Conservation (phyloP, 2,888 invertebrate species). For the Bedellia somnulentella region DNA sequence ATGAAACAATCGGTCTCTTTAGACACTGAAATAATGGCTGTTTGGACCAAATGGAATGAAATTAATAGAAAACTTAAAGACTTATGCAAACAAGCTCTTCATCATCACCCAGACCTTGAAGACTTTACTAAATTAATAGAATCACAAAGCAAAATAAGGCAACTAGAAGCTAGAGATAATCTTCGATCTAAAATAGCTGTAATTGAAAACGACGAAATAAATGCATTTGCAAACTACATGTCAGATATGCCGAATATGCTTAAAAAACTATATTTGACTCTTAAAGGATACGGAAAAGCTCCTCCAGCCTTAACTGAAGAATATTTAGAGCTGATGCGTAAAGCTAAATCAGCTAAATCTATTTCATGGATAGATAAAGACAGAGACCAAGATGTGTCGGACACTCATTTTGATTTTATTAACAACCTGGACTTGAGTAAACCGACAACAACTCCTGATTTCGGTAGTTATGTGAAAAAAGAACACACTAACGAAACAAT, state of each 20-base stretch:
- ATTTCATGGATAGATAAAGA: slow-evolving; percentile 63
- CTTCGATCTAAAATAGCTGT: slow-evolving; percentile 26
- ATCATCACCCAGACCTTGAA: slow-evolving; percentile 23
- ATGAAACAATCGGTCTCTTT: slow-evolving; percentile 28
- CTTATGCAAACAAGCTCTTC: slow-evolving; percentile 22
- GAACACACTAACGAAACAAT: slow-evolving; percentile 15
- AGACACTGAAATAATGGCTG: slow-evolving; percentile 27
- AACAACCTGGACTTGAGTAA: slow-evolving; percentile 29
- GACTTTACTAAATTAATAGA: slow-evolving; percentile 26
- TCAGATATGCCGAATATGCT: slow-evolving; percentile 55
- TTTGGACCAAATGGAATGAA: slow-evolving; percentile 31
- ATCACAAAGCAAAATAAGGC: slow-evolving; percentile 29
- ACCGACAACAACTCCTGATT: slow-evolving; percentile 21
- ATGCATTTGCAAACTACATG: slow-evolving; percentile 47
- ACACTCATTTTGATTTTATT: slow-evolving; percentile 29
- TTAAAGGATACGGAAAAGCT: slow-evolving; percentile 61
- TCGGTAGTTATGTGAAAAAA: slow-evolving; percentile 15
- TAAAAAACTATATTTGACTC: slow-evolving; percentile 58
- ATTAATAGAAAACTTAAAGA: slow-evolving; percentile 20
- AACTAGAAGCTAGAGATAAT: slow-evolving; percentile 36
- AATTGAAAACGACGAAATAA: slow-evolving; percentile 53
- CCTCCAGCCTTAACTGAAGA: slow-evolving; percentile 58
- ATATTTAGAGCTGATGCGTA: slow-evolving; percentile 61
- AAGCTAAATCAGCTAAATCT: slow-evolving; percentile 59
- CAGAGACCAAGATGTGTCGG: slow-evolving; percentile 17